Evolutionary conservation across 2,888 invertebrate genomes (phyloP).

Genomic region (Mythimna vitellina): DNA sequence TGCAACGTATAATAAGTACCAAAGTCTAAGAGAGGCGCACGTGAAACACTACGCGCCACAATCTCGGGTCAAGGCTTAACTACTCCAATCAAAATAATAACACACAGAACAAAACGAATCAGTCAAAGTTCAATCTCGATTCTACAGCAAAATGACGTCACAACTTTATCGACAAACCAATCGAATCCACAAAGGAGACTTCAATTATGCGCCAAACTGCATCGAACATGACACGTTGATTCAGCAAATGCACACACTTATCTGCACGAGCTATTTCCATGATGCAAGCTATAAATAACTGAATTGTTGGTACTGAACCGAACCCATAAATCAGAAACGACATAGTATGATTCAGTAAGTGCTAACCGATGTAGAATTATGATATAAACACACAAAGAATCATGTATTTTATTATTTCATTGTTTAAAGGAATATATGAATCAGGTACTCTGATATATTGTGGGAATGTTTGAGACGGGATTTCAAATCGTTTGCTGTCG

Average conservation of each 20-base stretch:
- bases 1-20: too few relatives aligned
- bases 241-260: constrained; percentile 68
- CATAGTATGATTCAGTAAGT: constrained; percentile 60
- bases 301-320: constrained; percentile 43
- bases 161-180: constrained; percentile 5
- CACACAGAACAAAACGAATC: too few relatives aligned
- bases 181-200: constrained; percentile 44
- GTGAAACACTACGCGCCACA: too few relatives aligned
- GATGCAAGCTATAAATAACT: constrained; percentile 54
- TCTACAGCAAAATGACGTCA: constrained; percentile 5
- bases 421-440: constrained; percentile 31
- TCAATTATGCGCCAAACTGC: constrained; percentile 45
- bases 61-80: not conserved
- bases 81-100: not conserved
- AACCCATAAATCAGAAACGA: constrained; percentile 59
- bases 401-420: constrained; percentile 59
- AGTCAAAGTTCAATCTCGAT: not conserved
- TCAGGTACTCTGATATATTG: constrained; percentile 24
- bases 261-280: constrained; percentile 71
- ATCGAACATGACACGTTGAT: constrained; percentile 62
- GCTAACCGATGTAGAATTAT: constrained; percentile 46
- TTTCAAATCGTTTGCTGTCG: constrained; percentile 9
- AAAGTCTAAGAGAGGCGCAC: too few relatives aligned
- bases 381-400: constrained; percentile 61
- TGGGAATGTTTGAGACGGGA: constrained; percentile 30